These are phyloP conservation scores for Apis mellifera DNA, from an alignment of 1,140 invertebrate genomes.

Conservation along the genomic window Amel_HAv3.1 CM009941.2:11346501-11347000, in stretches of 20 bases:
- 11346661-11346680: no score
- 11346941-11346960: conserved; percentile 42
- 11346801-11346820: background rate
- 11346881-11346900: background rate
- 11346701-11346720: background rate
- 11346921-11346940: conserved; percentile 20
- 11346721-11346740: background rate
- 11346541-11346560: no score
- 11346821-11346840: conserved; percentile 35
- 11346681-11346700: background rate
- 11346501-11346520: no score
- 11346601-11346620: no score
- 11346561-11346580: no score
- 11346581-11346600: no score
- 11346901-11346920: conserved; percentile 9
- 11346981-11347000: conserved; percentile 51
- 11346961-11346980: conserved; percentile 62
- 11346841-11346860: conserved; percentile 51
- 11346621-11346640: no score
- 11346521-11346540: no score
- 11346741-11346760: background rate
- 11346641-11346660: no score
- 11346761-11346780: background rate
- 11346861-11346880: conserved; percentile 1
- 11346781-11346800: conserved; percentile 30